These are phyloP conservation scores for Caenorhabditis wallacei DNA, from an alignment of 2,888 invertebrate species.

Conservation along the genomic window DNA sequence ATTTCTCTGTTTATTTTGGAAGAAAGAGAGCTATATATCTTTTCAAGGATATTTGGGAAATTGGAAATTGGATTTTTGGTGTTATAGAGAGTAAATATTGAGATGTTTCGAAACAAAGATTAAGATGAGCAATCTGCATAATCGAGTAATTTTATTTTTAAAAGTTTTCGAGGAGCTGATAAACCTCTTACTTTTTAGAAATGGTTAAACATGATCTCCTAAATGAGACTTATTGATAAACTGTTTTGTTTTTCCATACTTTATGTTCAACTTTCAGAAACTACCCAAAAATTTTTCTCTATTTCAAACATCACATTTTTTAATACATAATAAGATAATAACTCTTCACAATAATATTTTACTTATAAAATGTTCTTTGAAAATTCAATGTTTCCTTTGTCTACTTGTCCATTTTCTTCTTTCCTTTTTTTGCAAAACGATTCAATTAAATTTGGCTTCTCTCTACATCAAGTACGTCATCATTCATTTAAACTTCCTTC, in stretches of 20 bases:
- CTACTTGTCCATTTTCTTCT: slow-evolving; percentile 1
- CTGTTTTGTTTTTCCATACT: no score
- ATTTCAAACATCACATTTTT: no score
- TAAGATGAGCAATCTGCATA: no score
- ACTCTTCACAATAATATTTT: no score
- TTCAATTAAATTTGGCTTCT: slow-evolving; percentile 22
- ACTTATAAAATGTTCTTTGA: slow-evolving; percentile 18
- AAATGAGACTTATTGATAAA: no score
- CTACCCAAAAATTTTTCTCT: no score
- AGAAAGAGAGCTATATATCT: neutral
- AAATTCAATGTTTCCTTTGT: slow-evolving; percentile 1
- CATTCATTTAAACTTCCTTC: neutral
- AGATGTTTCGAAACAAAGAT: neutral
- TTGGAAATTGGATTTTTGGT: neutral
- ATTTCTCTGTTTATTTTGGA: slow-evolving; percentile 1
- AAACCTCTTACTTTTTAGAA: no score
- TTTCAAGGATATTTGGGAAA: neutral
- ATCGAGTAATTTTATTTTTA: no score
- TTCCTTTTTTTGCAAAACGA: slow-evolving; percentile 10
- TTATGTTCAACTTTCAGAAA: no score
- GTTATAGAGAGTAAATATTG: neutral
- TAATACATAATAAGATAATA: no score
- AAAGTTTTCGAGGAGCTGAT: no score
- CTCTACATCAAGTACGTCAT: neutral
- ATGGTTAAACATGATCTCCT: no score